Evolutionary conservation across 1,140 invertebrate species (phyloP), one percentile per base, ranked within the genome.

Genomic region (Drosophila miranda): DNA sequence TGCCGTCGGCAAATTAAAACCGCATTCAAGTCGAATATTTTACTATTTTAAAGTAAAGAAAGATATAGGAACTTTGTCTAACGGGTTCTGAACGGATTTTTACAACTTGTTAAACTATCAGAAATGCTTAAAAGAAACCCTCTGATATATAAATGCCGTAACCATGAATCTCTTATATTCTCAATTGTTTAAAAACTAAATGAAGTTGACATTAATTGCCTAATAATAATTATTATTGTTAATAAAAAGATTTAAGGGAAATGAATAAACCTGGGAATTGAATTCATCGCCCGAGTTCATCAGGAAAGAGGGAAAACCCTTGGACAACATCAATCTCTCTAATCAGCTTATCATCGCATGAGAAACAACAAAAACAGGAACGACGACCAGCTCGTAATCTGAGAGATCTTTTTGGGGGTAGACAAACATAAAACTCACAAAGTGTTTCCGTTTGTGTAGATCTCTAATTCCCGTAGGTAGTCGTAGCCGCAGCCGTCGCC

Each of bases 281-380:
- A 21, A 21, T 5, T 48, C 5, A 19, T 34, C 6, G 14, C 4
- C 4, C n/a, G 2, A 16, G 11, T 44, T 38, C n/a, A 19, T 26
- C 8, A 38, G 45, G 16, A 21, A 51, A 2, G 46, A 46, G 13
- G n/a, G 13, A 16, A n/a, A 67, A 19, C 23, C 13, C 38, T 45
- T n/a, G 30, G 43, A 48, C 23, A 21, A 54, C 50, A 53, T 30
- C 62, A 54, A 48, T 67, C 64, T 42, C 42, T 23, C 7, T 67
- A 68, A 68, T 55, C 66, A 30, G 64, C 64, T 67, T 68, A 68
- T 68, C 62, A 67, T 43, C 34, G 34, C 34, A 38, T 38, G 11
- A 4, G 4, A 13, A 38, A 38, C 34, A 38, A 68, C 34, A 68
- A 50, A 38, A 42, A 28, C 43, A 14, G 43, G 16, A 45, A 41